A percentile compares a stretch with the other conserved stretches of the same genome.
phyloP scores from a whole-genome alignment of 2,113 vertebrate species.

The Cavia porcellus region DNA sequence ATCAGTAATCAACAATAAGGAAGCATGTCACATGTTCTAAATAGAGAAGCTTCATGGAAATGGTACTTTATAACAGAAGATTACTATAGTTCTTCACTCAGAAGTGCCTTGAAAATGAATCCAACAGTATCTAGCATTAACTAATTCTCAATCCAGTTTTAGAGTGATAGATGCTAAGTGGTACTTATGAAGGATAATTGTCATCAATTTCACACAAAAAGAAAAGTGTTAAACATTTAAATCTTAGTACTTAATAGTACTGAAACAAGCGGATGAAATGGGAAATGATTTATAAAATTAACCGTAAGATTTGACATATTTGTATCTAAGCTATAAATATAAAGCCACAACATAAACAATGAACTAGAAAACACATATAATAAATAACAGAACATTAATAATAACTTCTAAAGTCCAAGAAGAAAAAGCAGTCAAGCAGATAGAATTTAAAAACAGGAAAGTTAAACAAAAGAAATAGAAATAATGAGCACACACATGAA shows the following conservation, averaged over 20 bases:
- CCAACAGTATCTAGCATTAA: background rate
- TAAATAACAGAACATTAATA: slow-evolving; percentile 5
- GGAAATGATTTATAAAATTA: slow-evolving; percentile 4
- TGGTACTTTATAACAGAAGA: background rate
- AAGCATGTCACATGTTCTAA: background rate
- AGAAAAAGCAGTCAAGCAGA: background rate
- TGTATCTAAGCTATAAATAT: background rate
- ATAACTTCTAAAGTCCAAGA: slow-evolving; percentile 10
- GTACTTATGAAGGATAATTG: background rate
- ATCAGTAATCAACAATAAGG: background rate
- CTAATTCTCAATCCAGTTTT: background rate
- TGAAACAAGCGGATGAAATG: background rate
- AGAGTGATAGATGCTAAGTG: background rate
- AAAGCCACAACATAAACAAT: background rate
- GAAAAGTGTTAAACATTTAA: slow-evolving; percentile 28
- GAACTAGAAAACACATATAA: background rate
- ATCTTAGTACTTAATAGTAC: background rate
- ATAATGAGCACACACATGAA: background rate
- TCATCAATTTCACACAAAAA: background rate
- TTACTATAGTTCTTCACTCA: background rate
- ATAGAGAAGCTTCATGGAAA: background rate
- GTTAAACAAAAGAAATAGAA: background rate
- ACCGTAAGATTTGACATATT: background rate
- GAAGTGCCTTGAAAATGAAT: background rate
- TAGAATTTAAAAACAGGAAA: background rate